phyloP scores from a whole-genome alignment of 2,888 invertebrate genomes.

The Pyralis farinalis region DNA sequence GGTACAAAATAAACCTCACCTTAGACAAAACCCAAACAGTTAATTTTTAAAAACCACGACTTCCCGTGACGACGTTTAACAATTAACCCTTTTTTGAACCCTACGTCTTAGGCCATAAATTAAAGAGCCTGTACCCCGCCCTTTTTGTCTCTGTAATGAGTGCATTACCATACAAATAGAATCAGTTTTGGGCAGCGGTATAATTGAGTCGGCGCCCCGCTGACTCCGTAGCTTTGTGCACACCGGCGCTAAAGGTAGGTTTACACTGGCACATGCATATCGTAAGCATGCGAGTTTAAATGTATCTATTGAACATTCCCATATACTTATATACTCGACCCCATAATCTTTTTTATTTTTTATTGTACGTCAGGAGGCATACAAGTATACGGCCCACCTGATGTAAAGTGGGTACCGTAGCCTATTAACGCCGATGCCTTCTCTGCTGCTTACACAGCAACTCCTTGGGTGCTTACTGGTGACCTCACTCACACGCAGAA shows the following conservation, averaged over 20 bases:
- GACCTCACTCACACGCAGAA: no score
- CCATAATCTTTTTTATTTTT: no score
- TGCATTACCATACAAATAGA: conserved; percentile 78
- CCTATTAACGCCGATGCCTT: no score
- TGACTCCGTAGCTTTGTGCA: conserved; percentile 55
- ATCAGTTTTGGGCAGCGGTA: conserved; percentile 53
- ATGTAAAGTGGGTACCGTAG: no score
- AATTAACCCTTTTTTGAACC: conserved; percentile 17
- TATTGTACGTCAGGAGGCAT: no score
- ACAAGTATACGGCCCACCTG: no score
- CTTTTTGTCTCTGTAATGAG: conserved; percentile 74
- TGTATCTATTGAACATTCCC: no score
- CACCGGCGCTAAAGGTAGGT: conserved; percentile 31
- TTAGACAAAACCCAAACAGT: no score
- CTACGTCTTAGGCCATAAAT: neutral
- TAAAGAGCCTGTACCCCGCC: conserved; percentile 43
- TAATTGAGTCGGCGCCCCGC: conserved; percentile 75
- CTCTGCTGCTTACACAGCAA: no score
- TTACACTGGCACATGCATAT: neutral
- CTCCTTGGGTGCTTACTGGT: no score
- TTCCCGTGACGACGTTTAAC: conserved; percentile 19
- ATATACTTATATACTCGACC: no score
- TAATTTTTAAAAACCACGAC: neutral
- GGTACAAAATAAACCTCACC: no score
- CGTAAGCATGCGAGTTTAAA: neutral